Conservation (phyloP, 2,888 invertebrate genomes). For the Zygothrica quintamaculata region DNA sequence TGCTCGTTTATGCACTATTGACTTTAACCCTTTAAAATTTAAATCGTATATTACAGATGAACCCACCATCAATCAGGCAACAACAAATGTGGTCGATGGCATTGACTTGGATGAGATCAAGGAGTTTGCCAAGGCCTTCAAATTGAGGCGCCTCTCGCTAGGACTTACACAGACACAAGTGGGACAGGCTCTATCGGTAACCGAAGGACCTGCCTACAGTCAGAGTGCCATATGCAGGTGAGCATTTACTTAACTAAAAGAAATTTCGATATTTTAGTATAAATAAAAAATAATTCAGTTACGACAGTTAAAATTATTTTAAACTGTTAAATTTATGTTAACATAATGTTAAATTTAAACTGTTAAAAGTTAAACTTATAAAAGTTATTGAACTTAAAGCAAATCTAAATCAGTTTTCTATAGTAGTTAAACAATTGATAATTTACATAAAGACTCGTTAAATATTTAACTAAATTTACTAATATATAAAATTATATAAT, state of each 20-base stretch:
- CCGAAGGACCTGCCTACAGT: conserved; percentile 99
- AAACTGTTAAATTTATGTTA: conserved; percentile 29
- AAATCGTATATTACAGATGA: conserved; percentile 87
- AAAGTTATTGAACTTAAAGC: too few species aligned
- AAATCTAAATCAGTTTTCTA: too few species aligned
- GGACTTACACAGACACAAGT: conserved; percentile 98
- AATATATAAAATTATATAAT: too few species aligned
- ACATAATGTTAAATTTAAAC: too few species aligned
- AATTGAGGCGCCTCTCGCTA: conserved; percentile 94
- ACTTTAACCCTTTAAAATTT: conserved; percentile 34
- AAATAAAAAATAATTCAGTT: too few species aligned
- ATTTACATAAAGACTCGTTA: too few species aligned
- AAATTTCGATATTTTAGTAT: too few species aligned
- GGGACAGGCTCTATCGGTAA: conserved; percentile 97
- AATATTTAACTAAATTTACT: too few species aligned
- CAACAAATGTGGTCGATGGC: conserved; percentile 97
- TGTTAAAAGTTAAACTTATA: too few species aligned
- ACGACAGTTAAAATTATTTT: not conserved
- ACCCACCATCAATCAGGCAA: conserved; percentile 96
- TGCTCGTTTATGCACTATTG: conserved; percentile 32
- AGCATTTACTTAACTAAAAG: conserved; percentile 70
- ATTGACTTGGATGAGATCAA: conserved; percentile 99
- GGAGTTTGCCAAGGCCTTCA: conserved; percentile 99
- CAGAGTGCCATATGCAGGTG: conserved; percentile 99
- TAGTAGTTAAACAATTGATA: too few species aligned